Conservation (phyloP, 2,888 invertebrate species). For the Caenorhabditis sp. region DNA sequence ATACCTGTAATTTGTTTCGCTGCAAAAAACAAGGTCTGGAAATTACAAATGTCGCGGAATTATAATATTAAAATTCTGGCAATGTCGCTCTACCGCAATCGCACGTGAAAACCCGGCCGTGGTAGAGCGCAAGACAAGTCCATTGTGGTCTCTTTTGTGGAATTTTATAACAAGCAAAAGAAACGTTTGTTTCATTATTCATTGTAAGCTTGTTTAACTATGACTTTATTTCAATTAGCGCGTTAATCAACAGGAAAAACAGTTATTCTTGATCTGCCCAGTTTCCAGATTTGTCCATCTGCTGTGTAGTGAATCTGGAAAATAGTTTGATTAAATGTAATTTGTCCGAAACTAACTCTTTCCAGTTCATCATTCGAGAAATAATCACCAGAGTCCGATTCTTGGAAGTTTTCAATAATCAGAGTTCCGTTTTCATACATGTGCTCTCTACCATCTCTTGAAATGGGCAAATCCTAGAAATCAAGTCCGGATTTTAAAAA, state of each 20-base stretch:
- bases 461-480: conserved; percentile 18
- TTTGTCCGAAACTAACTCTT: conserved; percentile 18
- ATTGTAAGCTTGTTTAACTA: too few relatives aligned
- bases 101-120: too few relatives aligned
- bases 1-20: too few relatives aligned
- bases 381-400: conserved; percentile 60
- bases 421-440: conserved; percentile 59
- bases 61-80: too few relatives aligned
- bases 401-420: conserved; percentile 49
- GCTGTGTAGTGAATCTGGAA: conserved; percentile 55
- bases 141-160: too few relatives aligned
- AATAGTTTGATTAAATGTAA: not conserved
- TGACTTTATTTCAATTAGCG: not conserved
- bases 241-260: conserved; percentile 21
- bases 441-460: conserved; percentile 35
- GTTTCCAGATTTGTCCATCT: conserved; percentile 54
- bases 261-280: conserved; percentile 39
- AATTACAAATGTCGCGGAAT: too few relatives aligned
- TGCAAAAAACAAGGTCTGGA: too few relatives aligned
- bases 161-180: not conserved
- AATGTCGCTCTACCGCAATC: too few relatives aligned
- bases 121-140: too few relatives aligned
- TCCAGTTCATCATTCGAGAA: conserved; percentile 58
- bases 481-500: not conserved
- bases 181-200: too few relatives aligned